These are phyloP conservation scores for Mesorhabditis sp. DNA, from an alignment of 2,888 invertebrate species.

Conservation along the genomic window DNA sequence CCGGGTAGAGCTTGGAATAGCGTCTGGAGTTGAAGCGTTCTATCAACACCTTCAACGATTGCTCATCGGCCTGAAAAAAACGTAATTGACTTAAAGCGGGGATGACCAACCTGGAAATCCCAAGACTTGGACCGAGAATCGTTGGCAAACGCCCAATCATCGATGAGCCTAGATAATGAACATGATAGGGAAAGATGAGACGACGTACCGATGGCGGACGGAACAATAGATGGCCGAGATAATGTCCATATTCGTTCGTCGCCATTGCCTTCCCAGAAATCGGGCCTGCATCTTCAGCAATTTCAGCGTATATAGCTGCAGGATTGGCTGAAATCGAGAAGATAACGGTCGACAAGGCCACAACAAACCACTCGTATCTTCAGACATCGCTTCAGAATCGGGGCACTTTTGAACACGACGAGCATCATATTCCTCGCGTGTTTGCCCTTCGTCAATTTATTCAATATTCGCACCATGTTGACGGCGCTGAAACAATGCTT, in stretches of 20 bases:
- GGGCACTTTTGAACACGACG: slow-evolving; percentile 98
- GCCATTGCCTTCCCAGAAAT: slow-evolving; percentile 96
- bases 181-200: not conserved
- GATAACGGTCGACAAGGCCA: not conserved
- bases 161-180: slow-evolving; percentile 71
- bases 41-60: slow-evolving; percentile 84
- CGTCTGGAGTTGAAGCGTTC: slow-evolving; percentile 91
- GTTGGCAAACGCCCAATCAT: slow-evolving; percentile 99
- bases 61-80: slow-evolving; percentile 81
- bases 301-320: slow-evolving; percentile 95
- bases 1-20: slow-evolving; percentile 66
- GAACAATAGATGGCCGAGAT: slow-evolving; percentile 98
- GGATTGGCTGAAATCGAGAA: slow-evolving; percentile 63
- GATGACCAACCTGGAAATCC: slow-evolving; percentile 66
- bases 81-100: too few species aligned
- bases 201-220: slow-evolving; percentile 62
- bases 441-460: slow-evolving; percentile 98
- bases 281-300: slow-evolving; percentile 98
- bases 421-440: slow-evolving; percentile 88
- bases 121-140: slow-evolving; percentile 56
- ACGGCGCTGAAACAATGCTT: slow-evolving; percentile 78
- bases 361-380: slow-evolving; percentile 67
- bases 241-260: slow-evolving; percentile 98
- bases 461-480: slow-evolving; percentile 87
- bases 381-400: slow-evolving; percentile 89